Percentiles rank a stretch among this genome's conserved stretches.
Evolutionary conservation across 2,797 vertebrate species (phyloP).

Genomic region (Gephyroberyx darwinii): DNA sequence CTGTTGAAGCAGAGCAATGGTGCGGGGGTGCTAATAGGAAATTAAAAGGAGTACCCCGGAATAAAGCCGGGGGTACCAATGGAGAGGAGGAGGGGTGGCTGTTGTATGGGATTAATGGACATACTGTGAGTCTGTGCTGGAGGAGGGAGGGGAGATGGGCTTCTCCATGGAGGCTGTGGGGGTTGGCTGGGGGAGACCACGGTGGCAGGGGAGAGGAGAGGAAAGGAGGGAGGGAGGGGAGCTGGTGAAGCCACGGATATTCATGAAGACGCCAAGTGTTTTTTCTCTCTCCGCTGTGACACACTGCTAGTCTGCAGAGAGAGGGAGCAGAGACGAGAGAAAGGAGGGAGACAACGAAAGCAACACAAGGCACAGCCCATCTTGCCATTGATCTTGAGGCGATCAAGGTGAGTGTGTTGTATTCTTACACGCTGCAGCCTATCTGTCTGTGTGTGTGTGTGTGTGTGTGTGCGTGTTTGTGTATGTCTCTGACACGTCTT

Average conservation of each 20-base stretch:
- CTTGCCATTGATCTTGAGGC: conserved; percentile 72
- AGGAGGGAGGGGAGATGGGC: conserved; percentile 58
- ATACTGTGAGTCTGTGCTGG: conserved; percentile 51
- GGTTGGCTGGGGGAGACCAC: conserved; percentile 72
- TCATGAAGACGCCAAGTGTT: conserved; percentile 68
- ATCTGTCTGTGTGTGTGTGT: conserved; percentile 10
- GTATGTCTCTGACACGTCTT: conserved; percentile 39
- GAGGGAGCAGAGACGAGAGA: conserved; percentile 37
- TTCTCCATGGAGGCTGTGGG: conserved; percentile 68
- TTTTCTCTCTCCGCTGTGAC: conserved; percentile 59
- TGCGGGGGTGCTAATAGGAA: conserved; percentile 43
- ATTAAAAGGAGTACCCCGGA: not conserved
- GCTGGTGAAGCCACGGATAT: conserved; percentile 67
- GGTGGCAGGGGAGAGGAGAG: conserved; percentile 62
- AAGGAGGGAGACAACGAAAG: conserved; percentile 32
- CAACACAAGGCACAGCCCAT: conserved; percentile 64
- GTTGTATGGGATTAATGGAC: conserved; percentile 67
- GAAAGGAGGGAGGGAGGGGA: conserved; percentile 49
- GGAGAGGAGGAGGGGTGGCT: conserved; percentile 44
- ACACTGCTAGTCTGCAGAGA: conserved; percentile 65
- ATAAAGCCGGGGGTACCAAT: conserved; percentile 37
- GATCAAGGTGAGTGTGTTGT: conserved; percentile 79
- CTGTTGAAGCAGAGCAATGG: conserved; percentile 36
- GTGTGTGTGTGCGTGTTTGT: conserved; percentile 16
- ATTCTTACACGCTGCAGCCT: conserved; percentile 58